phyloP scores from a whole-genome alignment of 2,888 invertebrate species.

The Pheosia tremula region DNA sequence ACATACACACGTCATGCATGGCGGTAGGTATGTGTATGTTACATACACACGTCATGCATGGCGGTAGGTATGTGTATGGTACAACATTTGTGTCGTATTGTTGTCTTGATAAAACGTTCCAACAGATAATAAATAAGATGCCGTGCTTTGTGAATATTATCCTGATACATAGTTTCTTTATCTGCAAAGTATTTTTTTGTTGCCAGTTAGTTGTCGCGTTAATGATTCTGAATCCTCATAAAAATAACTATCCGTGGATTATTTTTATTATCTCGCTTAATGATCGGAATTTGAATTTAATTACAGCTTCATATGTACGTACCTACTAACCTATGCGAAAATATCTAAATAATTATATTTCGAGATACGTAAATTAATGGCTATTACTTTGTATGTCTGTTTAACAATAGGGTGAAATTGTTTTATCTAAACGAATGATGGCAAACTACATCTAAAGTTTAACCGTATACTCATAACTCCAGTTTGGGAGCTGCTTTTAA shows the following conservation, averaged over 20 bases:
- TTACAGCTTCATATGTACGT: not conserved
- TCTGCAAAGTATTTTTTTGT: not conserved
- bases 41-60: not conserved
- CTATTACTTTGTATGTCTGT: too few relatives aligned
- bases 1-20: too few relatives aligned
- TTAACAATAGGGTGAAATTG: too few relatives aligned
- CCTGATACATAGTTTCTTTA: not conserved
- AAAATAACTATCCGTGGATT: not conserved
- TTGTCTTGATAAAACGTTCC: slow-evolving; percentile 19
- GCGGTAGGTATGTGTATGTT: not conserved
- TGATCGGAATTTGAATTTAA: not conserved
- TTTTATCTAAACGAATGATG: too few relatives aligned
- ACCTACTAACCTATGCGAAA: not conserved
- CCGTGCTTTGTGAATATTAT: slow-evolving; percentile 19
- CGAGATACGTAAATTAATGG: too few relatives aligned
- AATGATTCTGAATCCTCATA: too few relatives aligned
- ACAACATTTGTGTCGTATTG: slow-evolving; percentile 6
- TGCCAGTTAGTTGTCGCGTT: not conserved
- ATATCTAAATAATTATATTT: too few relatives aligned
- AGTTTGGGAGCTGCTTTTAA: too few relatives aligned
- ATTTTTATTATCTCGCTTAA: not conserved
- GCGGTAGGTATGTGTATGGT: not conserved
- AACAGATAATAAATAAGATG: slow-evolving; percentile 27
- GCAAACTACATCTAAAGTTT: too few relatives aligned
- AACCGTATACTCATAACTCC: too few relatives aligned